Base-by-base conservation (phyloP, 2,113 vertebrate genomes). In the Fulmarus glacialis region DNA sequence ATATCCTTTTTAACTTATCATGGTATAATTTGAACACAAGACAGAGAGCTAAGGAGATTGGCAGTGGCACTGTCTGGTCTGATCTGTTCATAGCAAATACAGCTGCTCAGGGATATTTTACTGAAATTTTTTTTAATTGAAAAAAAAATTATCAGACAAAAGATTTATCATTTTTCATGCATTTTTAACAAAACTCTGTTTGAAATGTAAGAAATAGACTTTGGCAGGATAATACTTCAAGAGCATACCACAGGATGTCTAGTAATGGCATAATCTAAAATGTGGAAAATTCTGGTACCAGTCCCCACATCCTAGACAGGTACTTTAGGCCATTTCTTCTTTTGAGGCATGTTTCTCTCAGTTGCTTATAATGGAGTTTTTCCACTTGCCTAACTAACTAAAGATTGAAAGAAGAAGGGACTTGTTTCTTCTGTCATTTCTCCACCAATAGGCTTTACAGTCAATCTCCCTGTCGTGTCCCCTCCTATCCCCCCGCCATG, bases 11-110 rank as follows among this genome's bases (percentile, higher is more conserved):
- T 70, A 88, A 81, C 38, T 85, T 89, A 72, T 53, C 52, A 50
- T 38, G 48, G 43, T 93, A 62, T 90, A 94, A 92, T 93, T 71
- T 95, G 60, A 92, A 82, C 47, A 89, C 20, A 89, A 87, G 85
- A 96, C 7, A 40, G 75, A 95, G 63, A 71, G 32, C 10, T 0
- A 0, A 87, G 59, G 66, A 93, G 75, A 95, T 78, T 87, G 60
- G 32, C 36, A 83, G 59, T 78, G 86, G 56, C 92, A 74, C n/a
- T 90, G 90, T 86, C 86, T 92, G 47, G 55, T 68, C 90, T 93
- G 80, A 93, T 93, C 29, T 87, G 20, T 42, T 81, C 59, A 52
- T 71, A 87, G 36, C n/a, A 96, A 94, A 87, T 83, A 89, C 82
- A 88, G 47, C 30, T 88, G 29, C 52, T 91, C 45, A 63, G 68